Evolutionary conservation across 2,113 vertebrate genomes (phyloP), one percentile per base, ranked within the genome.

Genomic region (Oreotrochilus melanogaster): DNA sequence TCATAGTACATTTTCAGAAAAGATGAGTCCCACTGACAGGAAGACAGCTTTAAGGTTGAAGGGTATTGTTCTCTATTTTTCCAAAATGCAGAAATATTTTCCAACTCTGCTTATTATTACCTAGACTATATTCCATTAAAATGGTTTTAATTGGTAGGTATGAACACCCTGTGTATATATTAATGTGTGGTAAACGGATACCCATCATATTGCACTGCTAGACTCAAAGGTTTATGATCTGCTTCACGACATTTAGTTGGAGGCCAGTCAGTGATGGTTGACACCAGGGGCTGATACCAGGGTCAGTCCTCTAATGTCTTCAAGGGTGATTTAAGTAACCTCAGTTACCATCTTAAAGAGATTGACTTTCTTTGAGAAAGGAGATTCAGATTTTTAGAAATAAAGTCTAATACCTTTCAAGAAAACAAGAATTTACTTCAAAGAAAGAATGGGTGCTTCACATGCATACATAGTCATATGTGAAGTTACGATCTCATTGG

Each of bases 161-260:
- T 37, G 39, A 74, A 50, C 18, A 50, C 10, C 14, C 48, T 56
- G 43, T 69, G 62, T 25, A 21, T 47, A 37, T 56, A 56, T 43
- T 50, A 66, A 60, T 28, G 25, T 33, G 18, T 53, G n/a, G 47
- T 37, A 74, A 81, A 53, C 22, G n/a, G 45, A 11, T 53, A 60
- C 2, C 45, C 18, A 14, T 28, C 74, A 27, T 22, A 45, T 45
- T 65, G 18, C 19, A 17, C 43, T 91, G 37, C 43, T 33, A 72
- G 51, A 11, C 58, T 65, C 7, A 45, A 58, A 58, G 27, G 22
- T 72, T 51, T 51, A 37, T n/a, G 27, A 53, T 33, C 13, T 51
- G 35, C 27, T 65, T 73, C 31, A 45, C 1, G 1, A 48, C 0
- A 2, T 7, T 13, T 45, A 19, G 10, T 6, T 60, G n/a, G 15